A percentile compares a stretch with the other conserved stretches of the same genome.
phyloP scores from a whole-genome alignment of 2,113 vertebrate genomes.

The Pristiophorus japonicus region DNA sequence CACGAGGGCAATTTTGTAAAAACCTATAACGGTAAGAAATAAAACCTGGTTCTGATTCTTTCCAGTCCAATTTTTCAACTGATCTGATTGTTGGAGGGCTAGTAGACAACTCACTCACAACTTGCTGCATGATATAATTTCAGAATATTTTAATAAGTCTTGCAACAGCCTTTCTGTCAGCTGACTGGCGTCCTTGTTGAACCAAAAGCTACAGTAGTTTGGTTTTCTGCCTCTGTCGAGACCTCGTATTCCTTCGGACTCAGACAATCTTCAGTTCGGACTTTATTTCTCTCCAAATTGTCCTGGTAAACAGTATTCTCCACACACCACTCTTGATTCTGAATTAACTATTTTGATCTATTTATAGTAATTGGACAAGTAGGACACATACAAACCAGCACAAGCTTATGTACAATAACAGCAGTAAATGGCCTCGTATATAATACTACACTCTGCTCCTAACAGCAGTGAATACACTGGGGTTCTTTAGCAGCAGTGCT shows the following conservation, averaged over 20 bases:
- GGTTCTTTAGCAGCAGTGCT: background rate
- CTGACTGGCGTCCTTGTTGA: background rate
- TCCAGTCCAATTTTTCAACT: background rate
- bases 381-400: background rate
- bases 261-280: background rate
- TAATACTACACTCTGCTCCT: background rate
- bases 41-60: background rate
- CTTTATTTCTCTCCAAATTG: background rate
- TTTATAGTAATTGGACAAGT: background rate
- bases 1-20: background rate
- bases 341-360: background rate
- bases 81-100: background rate
- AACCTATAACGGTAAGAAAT: background rate
- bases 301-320: background rate
- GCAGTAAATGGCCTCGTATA: background rate
- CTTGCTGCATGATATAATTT: background rate
- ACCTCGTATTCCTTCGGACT: background rate
- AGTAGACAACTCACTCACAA: background rate
- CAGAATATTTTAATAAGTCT: background rate
- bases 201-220: background rate
- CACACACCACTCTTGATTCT: background rate
- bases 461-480: background rate
- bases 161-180: background rate
- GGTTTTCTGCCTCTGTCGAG: background rate
- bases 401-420: background rate